Conservation (phyloP, 1,140 invertebrate species). For the Trachelipus rathkii region DNA sequence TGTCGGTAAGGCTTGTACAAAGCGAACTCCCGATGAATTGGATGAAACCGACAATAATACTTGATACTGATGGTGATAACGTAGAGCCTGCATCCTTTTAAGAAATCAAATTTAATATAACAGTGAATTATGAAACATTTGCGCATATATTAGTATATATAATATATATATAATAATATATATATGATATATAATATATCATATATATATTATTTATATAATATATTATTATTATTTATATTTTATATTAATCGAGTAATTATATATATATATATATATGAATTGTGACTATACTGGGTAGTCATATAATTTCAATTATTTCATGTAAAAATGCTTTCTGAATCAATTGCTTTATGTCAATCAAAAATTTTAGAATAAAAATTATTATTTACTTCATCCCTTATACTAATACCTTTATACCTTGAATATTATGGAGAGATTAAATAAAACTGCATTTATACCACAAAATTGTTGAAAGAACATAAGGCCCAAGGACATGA, state of each 20-base stretch:
- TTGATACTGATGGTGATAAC: slow-evolving; percentile 14
- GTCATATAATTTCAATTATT: too few species aligned
- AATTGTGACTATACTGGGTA: too few species aligned
- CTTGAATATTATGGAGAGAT: slow-evolving; percentile 37
- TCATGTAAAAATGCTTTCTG: too few species aligned
- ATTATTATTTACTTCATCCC: not conserved
- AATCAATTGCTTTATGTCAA: not conserved
- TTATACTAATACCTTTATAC: slow-evolving; percentile 24
- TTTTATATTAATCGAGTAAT: too few species aligned
- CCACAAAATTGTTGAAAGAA: slow-evolving; percentile 53
- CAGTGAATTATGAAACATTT: too few species aligned
- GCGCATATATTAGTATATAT: too few species aligned
- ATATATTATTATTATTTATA: too few species aligned
- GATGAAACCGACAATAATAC: slow-evolving; percentile 53
- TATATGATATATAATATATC: too few species aligned
- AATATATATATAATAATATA: too few species aligned
- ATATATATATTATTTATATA: too few species aligned
- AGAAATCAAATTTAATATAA: too few species aligned
- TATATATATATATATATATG: too few species aligned
- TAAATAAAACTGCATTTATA: slow-evolving; percentile 51
- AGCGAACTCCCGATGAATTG: slow-evolving; percentile 52
- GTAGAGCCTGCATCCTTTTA: not conserved
- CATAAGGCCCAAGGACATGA: slow-evolving; percentile 49
- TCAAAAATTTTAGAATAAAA: not conserved
- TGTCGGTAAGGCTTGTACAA: slow-evolving; percentile 49